phyloP scores from a whole-genome alignment of 2,113 vertebrate genomes.

The Cheilinus undulatus region DNA sequence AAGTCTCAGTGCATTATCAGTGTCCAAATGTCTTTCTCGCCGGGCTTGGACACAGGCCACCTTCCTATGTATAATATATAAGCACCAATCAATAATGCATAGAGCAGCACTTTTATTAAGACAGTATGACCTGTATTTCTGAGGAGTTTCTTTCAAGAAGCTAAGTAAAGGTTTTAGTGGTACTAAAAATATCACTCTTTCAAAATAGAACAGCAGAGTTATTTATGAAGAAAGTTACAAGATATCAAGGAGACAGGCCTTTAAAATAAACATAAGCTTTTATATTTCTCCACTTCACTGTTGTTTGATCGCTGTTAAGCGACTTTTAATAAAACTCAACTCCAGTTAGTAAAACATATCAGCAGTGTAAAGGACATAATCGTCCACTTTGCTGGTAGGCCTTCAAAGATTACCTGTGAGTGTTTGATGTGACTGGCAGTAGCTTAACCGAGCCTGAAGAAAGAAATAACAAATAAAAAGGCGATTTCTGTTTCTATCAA shows the following conservation, averaged over 20 bases:
- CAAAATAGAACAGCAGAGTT: not conserved
- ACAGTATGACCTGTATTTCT: not conserved
- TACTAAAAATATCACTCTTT: not conserved
- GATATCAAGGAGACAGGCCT: not conserved
- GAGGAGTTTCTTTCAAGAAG: not conserved
- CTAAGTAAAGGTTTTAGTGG: not conserved
- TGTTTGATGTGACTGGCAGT: not conserved
- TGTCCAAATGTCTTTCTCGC: not conserved
- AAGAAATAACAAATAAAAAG: not conserved
- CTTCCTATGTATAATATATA: slow-evolving; percentile 1
- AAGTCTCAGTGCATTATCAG: not conserved
- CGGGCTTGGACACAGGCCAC: not conserved
- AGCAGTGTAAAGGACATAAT: not conserved
- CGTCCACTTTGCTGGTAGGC: not conserved
- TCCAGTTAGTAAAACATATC: not conserved
- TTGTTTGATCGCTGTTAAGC: not conserved
- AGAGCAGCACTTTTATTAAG: not conserved
- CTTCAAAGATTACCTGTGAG: not conserved
- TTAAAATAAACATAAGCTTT: not conserved
- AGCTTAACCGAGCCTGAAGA: too few species aligned
- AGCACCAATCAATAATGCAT: slow-evolving; percentile 18
- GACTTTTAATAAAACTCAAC: not conserved
- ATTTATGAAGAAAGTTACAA: not conserved
- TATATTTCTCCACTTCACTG: not conserved
- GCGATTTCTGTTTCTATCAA: too few species aligned